Evolutionary conservation across 2,797 vertebrate species (phyloP), one percentile per base, ranked within the genome.

Genomic region (Hippocampus kuda): DNA sequence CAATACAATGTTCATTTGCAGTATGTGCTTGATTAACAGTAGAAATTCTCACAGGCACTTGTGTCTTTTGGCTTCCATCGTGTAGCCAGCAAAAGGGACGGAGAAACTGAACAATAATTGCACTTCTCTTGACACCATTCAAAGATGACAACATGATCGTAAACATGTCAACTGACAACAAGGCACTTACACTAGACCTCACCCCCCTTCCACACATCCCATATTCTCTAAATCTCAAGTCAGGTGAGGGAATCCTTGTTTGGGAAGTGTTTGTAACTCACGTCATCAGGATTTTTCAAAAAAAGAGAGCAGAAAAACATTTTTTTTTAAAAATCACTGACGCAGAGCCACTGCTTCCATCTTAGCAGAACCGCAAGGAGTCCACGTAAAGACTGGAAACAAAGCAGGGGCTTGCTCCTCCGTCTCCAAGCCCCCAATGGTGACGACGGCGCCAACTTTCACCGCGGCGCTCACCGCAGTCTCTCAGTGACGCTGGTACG

Each of bases 11-110:
- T 76, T 74, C 70, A 75, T 68, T 75, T 79, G 79, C 77, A 78
- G 72, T 73, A 78, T 81, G 77, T 80, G 75, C 81, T 81, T 70
- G 70, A 70, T 68, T 74, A 78, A 83, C 73, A 79, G 78, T 75
- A 79, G 73, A 82, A 80, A 80, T 78, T 41, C 62, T 75, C 68
- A 64, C 61, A 84, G 78, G 73, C 63, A 70, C 67, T 57, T 76
- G 75, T 54, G 72, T 30, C 78, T 70, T 69, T 73, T 64, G 59
- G 67, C 68, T 48, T 78, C 72, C 67, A 70, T 71, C 64, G 72
- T 66, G 72, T 69, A 49, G 71, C 68, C 67, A 77, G 70, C 68
- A 62, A 67, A 69, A 42, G 51, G 59, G 71, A 80, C 79, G 63
- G 73, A 68, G 60, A 70, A 65, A 70, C 53, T 24, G 54, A 69